phyloP scores from a whole-genome alignment of 2,113 vertebrate species.

The Bombycilla garrulus region DNA sequence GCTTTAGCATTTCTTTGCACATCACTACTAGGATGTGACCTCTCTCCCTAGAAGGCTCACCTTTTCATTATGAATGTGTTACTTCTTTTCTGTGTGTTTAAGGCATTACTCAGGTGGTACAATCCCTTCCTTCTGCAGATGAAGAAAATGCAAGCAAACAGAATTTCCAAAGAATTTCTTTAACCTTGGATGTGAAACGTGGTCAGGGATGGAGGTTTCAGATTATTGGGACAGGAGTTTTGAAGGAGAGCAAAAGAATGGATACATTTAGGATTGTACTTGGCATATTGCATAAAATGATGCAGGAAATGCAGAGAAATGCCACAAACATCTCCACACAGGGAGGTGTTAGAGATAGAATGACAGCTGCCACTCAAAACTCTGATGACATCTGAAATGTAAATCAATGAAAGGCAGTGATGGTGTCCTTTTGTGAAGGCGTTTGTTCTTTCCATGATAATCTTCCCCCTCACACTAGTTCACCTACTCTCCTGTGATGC shows the following conservation, averaged over 20 bases:
- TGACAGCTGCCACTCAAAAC: neutral
- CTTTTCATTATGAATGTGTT: conserved; percentile 6
- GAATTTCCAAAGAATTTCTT: neutral
- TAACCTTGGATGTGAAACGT: neutral
- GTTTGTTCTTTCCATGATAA: neutral
- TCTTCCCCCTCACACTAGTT: neutral
- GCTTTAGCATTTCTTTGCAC: conserved; percentile 11
- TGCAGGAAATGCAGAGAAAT: neutral
- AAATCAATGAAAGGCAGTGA: neutral
- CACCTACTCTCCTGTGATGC: neutral
- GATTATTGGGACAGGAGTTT: neutral
- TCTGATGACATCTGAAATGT: neutral
- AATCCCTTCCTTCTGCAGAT: neutral
- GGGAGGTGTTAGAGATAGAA: neutral
- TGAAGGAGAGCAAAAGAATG: neutral
- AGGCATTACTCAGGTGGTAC: neutral
- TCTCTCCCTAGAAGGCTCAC: neutral
- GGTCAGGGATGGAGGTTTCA: neutral
- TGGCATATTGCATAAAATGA: neutral
- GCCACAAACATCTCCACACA: neutral
- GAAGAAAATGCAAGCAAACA: neutral
- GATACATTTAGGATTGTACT: neutral
- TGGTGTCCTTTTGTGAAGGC: conserved; percentile 1
- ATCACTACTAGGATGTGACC: neutral
- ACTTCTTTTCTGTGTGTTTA: neutral